Conservation (phyloP, 1,140 invertebrate species). For the Brachionus rotundiformis region DNA sequence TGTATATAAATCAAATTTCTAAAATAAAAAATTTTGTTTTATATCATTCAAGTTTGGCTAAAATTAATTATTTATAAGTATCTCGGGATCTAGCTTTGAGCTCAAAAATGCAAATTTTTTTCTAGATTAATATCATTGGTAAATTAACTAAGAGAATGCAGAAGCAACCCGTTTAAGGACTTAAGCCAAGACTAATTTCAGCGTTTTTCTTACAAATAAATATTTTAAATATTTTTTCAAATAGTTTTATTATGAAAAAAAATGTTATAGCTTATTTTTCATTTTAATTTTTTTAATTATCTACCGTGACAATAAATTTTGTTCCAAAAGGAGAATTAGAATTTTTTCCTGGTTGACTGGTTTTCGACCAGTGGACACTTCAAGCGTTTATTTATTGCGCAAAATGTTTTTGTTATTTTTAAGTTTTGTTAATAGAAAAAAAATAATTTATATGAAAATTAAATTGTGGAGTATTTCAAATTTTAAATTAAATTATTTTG, state of each 20-base stretch:
- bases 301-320: not conserved
- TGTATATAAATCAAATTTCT: not conserved
- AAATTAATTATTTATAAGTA: slow-evolving; percentile 19
- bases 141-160: not conserved
- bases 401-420: not conserved
- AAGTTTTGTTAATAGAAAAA: not conserved
- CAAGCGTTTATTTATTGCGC: slow-evolving; percentile 3
- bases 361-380: slow-evolving; percentile 27
- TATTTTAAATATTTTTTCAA: not conserved
- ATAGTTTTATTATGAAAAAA: not conserved
- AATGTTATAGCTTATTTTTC: not conserved
- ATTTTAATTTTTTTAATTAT: not conserved
- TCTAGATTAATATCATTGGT: not conserved
- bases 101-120: slow-evolving; percentile 15
- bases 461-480: not conserved
- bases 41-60: not conserved
- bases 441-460: slow-evolving; percentile 8
- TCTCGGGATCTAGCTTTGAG: not conserved
- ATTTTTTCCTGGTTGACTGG: slow-evolving; percentile 16
- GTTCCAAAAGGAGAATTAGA: not conserved
- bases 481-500: not conserved
- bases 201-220: not conserved
- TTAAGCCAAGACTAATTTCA: not conserved
- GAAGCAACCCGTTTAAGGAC: not conserved
- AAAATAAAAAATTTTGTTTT: not conserved